Conservation (phyloP, 30 jellyfish, hydroid and myxozoan species). For the Aurelia aurita complex sp. Pacific region DNA sequence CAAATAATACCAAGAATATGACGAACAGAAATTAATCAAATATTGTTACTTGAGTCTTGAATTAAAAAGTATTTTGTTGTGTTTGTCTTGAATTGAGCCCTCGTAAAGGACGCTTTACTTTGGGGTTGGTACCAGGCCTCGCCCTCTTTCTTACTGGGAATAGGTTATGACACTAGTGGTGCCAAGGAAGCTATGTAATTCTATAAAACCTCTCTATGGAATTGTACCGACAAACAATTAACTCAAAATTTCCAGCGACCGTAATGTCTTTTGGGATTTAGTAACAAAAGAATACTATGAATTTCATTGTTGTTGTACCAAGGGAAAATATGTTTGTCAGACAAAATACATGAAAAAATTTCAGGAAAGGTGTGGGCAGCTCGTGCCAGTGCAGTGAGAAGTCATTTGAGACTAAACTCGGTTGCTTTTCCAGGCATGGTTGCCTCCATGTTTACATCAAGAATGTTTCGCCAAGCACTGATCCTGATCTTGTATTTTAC, state of each 20-base stretch:
- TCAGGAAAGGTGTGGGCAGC: conserved; percentile 35
- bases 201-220: conserved; percentile 18
- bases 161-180: conserved; percentile 23
- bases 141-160: conserved; percentile 25
- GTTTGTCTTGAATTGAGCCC: not conserved
- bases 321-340: conserved; percentile 24
- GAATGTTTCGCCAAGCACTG: conserved; percentile 9
- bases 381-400: conserved; percentile 13
- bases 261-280: conserved; percentile 70
- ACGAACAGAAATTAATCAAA: too few species aligned
- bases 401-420: conserved; percentile 38
- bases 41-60: too few species aligned
- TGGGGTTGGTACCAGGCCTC: not conserved
- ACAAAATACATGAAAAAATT: conserved; percentile 26
- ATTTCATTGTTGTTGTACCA: conserved; percentile 19
- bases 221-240: conserved; percentile 52
- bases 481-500: conserved; percentile 25
- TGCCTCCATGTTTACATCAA: not conserved
- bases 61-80: too few species aligned
- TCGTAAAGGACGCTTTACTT: conserved; percentile 9
- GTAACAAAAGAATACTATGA: conserved; percentile 54
- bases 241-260: conserved; percentile 44
- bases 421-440: not conserved
- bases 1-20: too few species aligned
- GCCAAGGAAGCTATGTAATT: conserved; percentile 44